Conservation (phyloP, 2,797 vertebrate genomes). For the Martes flavigula region DNA sequence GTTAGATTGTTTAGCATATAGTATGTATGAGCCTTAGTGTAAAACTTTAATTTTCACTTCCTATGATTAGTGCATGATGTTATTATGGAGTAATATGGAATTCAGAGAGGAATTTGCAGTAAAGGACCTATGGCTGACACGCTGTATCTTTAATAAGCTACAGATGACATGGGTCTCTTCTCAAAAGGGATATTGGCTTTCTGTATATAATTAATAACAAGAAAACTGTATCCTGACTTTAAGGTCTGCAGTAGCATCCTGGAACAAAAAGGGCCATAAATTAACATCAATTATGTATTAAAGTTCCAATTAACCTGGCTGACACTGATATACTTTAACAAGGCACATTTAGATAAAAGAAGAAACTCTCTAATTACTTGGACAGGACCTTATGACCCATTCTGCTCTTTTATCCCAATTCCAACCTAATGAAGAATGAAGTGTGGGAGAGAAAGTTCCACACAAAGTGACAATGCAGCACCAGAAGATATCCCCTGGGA, state of each 20-base stretch:
- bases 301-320: slow-evolving; percentile 91
- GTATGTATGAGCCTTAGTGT: neutral
- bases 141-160: slow-evolving; percentile 79
- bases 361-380: slow-evolving; percentile 91
- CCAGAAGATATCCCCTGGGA: slow-evolving; percentile 72
- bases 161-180: slow-evolving; percentile 78
- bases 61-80: slow-evolving; percentile 35
- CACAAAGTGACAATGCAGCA: slow-evolving; percentile 74
- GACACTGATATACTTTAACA: slow-evolving; percentile 91
- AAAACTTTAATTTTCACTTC: slow-evolving; percentile 33
- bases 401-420: slow-evolving; percentile 87
- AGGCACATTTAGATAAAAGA: slow-evolving; percentile 90
- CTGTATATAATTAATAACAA: slow-evolving; percentile 90
- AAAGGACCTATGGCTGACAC: slow-evolving; percentile 78
- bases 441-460: slow-evolving; percentile 80
- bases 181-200: slow-evolving; percentile 85
- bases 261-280: slow-evolving; percentile 90
- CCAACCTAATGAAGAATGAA: slow-evolving; percentile 86
- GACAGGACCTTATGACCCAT: slow-evolving; percentile 88
- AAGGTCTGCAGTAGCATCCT: slow-evolving; percentile 84
- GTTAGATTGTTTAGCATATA: neutral
- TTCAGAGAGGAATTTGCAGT: slow-evolving; percentile 48
- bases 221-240: slow-evolving; percentile 89
- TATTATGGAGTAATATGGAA: slow-evolving; percentile 63
- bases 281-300: slow-evolving; percentile 92